Conservation (phyloP, 2,797 vertebrate species). For the Amblyraja radiata region DNA sequence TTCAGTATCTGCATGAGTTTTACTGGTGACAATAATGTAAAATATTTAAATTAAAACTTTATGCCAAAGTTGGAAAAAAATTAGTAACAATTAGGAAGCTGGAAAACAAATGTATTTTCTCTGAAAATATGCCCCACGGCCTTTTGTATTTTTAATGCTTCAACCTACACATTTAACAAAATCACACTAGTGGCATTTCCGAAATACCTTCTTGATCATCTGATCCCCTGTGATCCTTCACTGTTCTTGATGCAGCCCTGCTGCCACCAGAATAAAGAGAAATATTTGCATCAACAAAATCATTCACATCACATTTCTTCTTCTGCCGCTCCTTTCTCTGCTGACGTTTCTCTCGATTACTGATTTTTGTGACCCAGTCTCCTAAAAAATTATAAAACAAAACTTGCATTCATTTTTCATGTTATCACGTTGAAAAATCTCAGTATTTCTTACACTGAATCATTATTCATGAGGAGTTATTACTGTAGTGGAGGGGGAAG, state of each 20-base stretch:
- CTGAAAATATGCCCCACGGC: not conserved
- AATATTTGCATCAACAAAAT: not conserved
- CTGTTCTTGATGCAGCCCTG: conserved; percentile 4
- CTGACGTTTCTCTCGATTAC: conserved; percentile 50
- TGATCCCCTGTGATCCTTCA: not conserved
- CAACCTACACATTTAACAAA: not conserved
- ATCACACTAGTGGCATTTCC: not conserved
- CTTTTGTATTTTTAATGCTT: not conserved
- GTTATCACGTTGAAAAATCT: not conserved
- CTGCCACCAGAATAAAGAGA: not conserved
- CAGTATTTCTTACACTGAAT: not conserved
- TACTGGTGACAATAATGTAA: not conserved
- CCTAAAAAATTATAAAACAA: conserved; percentile 44
- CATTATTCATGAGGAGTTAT: not conserved
- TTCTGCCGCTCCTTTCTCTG: conserved; percentile 51
- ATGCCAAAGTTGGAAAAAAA: not conserved
- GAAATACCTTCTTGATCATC: conserved; percentile 35
- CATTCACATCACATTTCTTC: conserved; percentile 45
- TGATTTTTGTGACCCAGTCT: conserved; percentile 52
- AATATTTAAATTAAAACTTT: not conserved
- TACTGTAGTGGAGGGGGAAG: not conserved
- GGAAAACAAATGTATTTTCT: not conserved
- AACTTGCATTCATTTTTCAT: not conserved
- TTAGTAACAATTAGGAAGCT: not conserved
- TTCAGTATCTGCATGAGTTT: not conserved